Conservation (phyloP, 1,140 invertebrate genomes). For the Bathynomus jamesi region DNA sequence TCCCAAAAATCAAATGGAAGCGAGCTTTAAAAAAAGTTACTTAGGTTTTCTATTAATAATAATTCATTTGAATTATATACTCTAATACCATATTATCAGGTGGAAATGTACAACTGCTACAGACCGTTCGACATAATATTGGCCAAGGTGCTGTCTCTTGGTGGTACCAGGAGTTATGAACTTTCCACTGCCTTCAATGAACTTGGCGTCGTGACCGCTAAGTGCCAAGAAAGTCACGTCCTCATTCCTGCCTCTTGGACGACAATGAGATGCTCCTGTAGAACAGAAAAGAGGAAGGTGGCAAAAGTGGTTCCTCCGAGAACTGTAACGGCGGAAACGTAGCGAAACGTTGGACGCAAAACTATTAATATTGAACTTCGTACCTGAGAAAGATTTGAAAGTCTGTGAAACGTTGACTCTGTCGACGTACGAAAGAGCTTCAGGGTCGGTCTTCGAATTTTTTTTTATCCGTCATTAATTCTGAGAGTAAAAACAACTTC, state of each 20-base stretch:
- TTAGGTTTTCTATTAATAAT: no score
- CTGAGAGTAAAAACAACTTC: no score
- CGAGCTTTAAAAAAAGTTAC: no score
- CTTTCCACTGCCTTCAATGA: conserved; percentile 24
- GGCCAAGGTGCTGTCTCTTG: conserved; percentile 28
- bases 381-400: no score
- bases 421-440: no score
- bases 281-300: conserved; percentile 31
- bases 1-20: no score
- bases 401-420: no score
- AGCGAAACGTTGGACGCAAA: background rate
- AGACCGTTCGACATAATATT: conserved; percentile 31
- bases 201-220: conserved; percentile 30
- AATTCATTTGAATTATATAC: no score
- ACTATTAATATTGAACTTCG: background rate
- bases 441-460: no score
- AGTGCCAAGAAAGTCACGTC: conserved; percentile 32
- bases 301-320: conserved; percentile 33
- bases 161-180: conserved; percentile 28
- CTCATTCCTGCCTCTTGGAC: conserved; percentile 34
- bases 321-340: background rate
- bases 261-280: conserved; percentile 29
- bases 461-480: no score
- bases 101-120: conserved; percentile 36
- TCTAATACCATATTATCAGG: no score